Evolutionary conservation across 53 echinoderm and acorn worm genomes (phyloP).

Genomic region (Holothuria scabra): DNA sequence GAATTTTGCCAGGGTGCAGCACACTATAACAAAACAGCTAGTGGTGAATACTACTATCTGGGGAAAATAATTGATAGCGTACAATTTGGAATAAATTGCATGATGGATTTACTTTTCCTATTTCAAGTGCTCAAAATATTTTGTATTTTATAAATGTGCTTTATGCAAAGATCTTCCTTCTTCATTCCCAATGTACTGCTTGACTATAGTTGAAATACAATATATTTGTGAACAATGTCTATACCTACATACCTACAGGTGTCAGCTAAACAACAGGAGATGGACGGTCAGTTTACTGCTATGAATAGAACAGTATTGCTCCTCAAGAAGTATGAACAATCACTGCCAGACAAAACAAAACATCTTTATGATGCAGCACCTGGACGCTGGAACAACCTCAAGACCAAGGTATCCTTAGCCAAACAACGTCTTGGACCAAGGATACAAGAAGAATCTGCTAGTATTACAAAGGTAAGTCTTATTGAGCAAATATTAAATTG

Average conservation of each 20-base stretch:
- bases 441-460: slow-evolving; percentile 95
- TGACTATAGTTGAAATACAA: no score
- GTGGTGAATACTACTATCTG: no score
- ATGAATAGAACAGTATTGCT: slow-evolving; percentile 97
- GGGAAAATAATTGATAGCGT: no score
- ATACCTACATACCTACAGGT: slow-evolving; percentile 61
- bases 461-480: slow-evolving; percentile 88
- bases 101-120: no score
- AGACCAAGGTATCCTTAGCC: slow-evolving; percentile 96
- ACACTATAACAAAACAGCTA: no score
- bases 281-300: slow-evolving; percentile 99
- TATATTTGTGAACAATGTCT: no score
- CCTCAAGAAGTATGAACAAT: slow-evolving; percentile 91
- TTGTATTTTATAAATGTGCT: no score
- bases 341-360: slow-evolving; percentile 82
- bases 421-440: slow-evolving; percentile 94
- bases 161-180: no score
- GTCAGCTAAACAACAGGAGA: slow-evolving; percentile 98
- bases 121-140: no score
- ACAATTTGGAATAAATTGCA: no score
- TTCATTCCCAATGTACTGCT: no score
- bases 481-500: background rate
- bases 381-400: slow-evolving; percentile 97
- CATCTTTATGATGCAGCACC: slow-evolving; percentile 88
- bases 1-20: no score